Percentiles rank a stretch among this genome's conserved stretches.
Conservation (phyloP, 1,140 invertebrate genomes). For the Sitodiplosis mosellana region DNA sequence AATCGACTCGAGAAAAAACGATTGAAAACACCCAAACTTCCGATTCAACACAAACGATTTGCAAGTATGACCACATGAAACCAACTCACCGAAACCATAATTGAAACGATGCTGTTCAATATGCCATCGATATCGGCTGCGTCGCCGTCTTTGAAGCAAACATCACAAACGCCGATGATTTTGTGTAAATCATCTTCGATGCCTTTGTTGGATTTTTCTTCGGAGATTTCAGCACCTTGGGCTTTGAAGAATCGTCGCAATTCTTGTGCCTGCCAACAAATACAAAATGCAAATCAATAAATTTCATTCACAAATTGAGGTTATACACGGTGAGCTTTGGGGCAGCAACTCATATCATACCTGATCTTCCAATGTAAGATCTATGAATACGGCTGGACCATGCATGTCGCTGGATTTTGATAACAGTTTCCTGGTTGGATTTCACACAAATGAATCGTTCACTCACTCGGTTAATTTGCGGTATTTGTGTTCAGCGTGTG, state of each 20-base stretch:
- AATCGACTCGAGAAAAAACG: neutral
- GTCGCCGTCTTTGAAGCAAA: conserved; percentile 72
- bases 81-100: conserved; percentile 64
- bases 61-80: too few relatives aligned
- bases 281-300: conserved; percentile 7
- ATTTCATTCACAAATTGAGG: neutral
- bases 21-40: neutral
- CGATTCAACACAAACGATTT: neutral
- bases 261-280: conserved; percentile 57
- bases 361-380: conserved; percentile 59
- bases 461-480: too few relatives aligned
- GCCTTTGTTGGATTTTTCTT: conserved; percentile 74
- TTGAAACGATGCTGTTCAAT: conserved; percentile 80
- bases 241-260: conserved; percentile 75
- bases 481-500: too few relatives aligned
- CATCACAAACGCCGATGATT: conserved; percentile 84
- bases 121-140: conserved; percentile 66
- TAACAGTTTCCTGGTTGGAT: too few relatives aligned
- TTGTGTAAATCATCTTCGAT: conserved; percentile 87
- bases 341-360: conserved; percentile 27
- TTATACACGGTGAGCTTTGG: conserved; percentile 1
- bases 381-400: conserved; percentile 61
- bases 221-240: conserved; percentile 78
- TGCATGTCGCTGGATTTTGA: conserved; percentile 30
- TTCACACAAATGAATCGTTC: too few relatives aligned